These are phyloP conservation scores for Lepidocyrtoides sp. DNA, from an alignment of 2,888 invertebrate species.

Conservation along the genomic window DNA sequence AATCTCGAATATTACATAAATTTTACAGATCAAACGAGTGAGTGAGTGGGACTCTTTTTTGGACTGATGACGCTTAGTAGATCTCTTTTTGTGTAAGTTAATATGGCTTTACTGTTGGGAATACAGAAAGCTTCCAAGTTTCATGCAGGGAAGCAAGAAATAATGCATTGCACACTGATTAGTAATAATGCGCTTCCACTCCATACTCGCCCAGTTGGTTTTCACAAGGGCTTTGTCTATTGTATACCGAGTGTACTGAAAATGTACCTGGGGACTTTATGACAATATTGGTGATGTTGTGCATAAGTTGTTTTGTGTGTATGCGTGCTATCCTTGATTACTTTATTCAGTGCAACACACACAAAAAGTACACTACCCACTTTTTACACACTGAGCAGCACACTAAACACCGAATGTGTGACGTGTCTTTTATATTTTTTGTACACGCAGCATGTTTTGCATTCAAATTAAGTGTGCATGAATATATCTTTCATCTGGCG, in stretches of 20 bases:
- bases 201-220: not conserved
- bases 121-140: constrained; percentile 26
- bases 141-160: constrained; percentile 40
- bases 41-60: not conserved
- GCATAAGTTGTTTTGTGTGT: too few relatives aligned
- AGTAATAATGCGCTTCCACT: constrained; percentile 18
- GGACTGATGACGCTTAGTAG: constrained; percentile 12
- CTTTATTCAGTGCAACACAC: constrained; percentile 17
- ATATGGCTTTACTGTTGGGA: constrained; percentile 60
- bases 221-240: not conserved
- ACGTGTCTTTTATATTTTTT: not conserved
- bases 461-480: constrained; percentile 32
- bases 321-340: too few relatives aligned
- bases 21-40: not conserved
- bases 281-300: constrained; percentile 21
- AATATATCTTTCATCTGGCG: constrained; percentile 35
- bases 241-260: too few relatives aligned
- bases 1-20: constrained; percentile 35
- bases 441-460: constrained; percentile 1
- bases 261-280: constrained; percentile 29
- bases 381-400: not conserved
- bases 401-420: constrained; percentile 37
- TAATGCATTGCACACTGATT: constrained; percentile 52
- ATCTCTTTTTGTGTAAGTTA: constrained; percentile 25
- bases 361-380: not conserved